Percentiles rank a stretch among this genome's conserved stretches.
Conservation (phyloP, 2,113 vertebrate species). For the Oceanites oceanicus region DNA sequence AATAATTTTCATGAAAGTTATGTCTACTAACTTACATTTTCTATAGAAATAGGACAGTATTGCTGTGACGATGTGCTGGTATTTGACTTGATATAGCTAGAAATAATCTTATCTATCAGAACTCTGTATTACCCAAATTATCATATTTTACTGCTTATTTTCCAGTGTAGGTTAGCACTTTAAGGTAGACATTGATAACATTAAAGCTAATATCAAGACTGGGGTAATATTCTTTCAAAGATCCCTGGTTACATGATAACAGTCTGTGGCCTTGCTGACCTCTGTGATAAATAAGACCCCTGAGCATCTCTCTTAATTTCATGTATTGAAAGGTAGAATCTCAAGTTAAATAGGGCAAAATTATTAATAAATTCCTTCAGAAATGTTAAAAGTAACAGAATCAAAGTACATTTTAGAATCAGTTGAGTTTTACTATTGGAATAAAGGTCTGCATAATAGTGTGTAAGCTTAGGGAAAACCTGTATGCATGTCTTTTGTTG, state of each 20-base stretch:
- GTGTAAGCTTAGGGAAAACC: background rate
- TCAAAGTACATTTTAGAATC: background rate
- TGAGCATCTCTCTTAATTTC: background rate
- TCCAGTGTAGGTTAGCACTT: background rate
- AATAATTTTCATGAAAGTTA: background rate
- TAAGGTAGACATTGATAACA: background rate
- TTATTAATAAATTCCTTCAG: background rate
- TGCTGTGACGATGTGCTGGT: background rate
- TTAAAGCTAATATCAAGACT: background rate
- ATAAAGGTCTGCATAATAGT: background rate
- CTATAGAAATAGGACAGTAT: background rate
- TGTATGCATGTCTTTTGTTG: background rate
- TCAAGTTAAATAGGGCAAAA: background rate
- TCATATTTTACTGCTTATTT: background rate
- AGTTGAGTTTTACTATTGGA: background rate
- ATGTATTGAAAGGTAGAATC: background rate
- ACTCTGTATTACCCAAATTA: background rate
- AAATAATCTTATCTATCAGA: background rate
- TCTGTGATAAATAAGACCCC: background rate
- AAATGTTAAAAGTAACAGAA: background rate
- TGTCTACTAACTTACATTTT: background rate
- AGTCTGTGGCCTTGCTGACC: background rate
- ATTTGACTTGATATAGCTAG: background rate
- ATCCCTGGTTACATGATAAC: background rate
- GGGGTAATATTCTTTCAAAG: background rate